phyloP scores from a whole-genome alignment of 2,888 invertebrate genomes.

The Scaptomyza cyrtandrae region DNA sequence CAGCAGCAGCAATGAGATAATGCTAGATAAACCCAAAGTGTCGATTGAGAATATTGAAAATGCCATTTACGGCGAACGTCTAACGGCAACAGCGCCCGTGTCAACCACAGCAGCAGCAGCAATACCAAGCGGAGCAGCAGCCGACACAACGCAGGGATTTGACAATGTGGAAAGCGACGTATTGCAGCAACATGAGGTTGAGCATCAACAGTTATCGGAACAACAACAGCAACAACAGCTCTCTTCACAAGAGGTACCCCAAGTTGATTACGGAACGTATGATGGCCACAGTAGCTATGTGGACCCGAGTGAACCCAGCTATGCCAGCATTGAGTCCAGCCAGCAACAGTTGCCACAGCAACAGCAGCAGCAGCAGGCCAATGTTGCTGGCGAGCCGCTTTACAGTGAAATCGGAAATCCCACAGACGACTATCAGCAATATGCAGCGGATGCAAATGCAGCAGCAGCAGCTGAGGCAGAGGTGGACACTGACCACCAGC shows the following conservation, averaged over 20 bases:
- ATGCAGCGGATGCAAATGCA: constrained; percentile 52
- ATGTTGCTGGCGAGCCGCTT: constrained; percentile 52
- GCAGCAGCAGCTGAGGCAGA: constrained; percentile 39
- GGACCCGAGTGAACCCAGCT: constrained; percentile 56
- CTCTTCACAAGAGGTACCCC: constrained; percentile 23
- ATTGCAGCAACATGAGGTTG: constrained; percentile 10
- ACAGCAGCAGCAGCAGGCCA: constrained; percentile 13
- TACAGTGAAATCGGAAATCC: constrained; percentile 72
- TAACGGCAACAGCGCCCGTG: constrained; percentile 62
- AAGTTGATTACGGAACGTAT: constrained; percentile 60
- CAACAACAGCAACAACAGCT: constrained; percentile 22
- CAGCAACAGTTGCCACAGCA: constrained; percentile 19
- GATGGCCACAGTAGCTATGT: constrained; percentile 55
- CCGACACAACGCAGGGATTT: constrained; percentile 46
- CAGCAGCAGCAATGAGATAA: constrained; percentile 25
- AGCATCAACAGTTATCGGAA: constrained; percentile 25
- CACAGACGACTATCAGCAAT: constrained; percentile 67
- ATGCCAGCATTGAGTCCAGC: constrained; percentile 65
- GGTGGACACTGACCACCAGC: constrained; percentile 22
- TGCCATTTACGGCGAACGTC: constrained; percentile 83
- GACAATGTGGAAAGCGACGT: constrained; percentile 64
- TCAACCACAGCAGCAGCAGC: constrained; percentile 18
- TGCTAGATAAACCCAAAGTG: constrained; percentile 67
- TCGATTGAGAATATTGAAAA: constrained; percentile 84
- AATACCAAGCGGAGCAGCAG: constrained; percentile 1